These are phyloP conservation scores for Drosophila sechellia DNA, from an alignment of 1,140 invertebrate genomes.

Conservation along the genomic window DNA sequence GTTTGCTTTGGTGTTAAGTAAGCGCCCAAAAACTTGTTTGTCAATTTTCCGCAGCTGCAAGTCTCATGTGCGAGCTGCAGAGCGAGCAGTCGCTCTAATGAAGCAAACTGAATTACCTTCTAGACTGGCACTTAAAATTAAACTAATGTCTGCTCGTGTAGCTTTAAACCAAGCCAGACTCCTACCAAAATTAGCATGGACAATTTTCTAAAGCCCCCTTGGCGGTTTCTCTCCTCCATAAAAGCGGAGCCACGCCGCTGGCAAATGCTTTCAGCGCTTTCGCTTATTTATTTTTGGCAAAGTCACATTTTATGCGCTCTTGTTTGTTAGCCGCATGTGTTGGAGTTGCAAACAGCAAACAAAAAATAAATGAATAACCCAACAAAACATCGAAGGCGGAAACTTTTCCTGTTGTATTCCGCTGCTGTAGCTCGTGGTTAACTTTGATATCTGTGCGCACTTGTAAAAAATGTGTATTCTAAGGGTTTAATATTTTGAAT, in stretches of 20 bases:
- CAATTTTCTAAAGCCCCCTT: conserved; percentile 42
- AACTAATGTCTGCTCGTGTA: conserved; percentile 20
- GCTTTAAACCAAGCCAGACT: conserved; percentile 22
- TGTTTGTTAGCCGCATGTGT: conserved; percentile 36
- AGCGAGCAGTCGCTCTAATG: conserved; percentile 29
- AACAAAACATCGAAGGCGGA: conserved; percentile 57
- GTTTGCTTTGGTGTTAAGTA: conserved; percentile 73
- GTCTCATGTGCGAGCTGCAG: conserved; percentile 15
- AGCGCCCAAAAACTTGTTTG: conserved; percentile 59
- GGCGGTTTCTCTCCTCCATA: conserved; percentile 31
- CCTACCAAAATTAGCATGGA: conserved; percentile 60
- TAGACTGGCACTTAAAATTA: conserved; percentile 36
- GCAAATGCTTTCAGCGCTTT: conserved; percentile 64
- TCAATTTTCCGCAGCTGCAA: conserved; percentile 51
- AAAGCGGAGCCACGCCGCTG: conserved; percentile 23
- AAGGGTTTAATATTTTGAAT: too few relatives aligned
- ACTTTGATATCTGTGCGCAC: conserved; percentile 19
- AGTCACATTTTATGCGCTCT: conserved; percentile 54
- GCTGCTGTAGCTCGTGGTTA: conserved; percentile 26
- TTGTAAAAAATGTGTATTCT: not conserved
- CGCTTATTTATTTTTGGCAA: conserved; percentile 69
- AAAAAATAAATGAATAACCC: conserved; percentile 27
- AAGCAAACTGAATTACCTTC: conserved; percentile 53
- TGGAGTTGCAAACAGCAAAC: conserved; percentile 38
- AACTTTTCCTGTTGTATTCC: conserved; percentile 54